phyloP scores from a whole-genome alignment of 2,888 invertebrate species.

The Leptopilina myrica region DNA sequence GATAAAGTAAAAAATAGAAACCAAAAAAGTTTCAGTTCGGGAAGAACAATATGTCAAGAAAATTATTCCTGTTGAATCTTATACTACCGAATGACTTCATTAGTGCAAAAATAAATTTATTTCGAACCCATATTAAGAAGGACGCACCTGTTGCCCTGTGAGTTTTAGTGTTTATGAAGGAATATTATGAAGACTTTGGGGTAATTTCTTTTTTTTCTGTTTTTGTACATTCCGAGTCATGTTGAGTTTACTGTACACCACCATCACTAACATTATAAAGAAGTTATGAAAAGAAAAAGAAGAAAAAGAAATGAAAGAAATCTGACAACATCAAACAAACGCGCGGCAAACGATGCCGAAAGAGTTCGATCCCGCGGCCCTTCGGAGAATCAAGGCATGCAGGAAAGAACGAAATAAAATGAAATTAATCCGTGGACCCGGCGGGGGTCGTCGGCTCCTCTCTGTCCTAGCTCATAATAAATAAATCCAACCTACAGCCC shows the following conservation, averaged over 20 bases:
- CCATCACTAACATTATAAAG: neutral
- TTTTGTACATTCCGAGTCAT: slow-evolving; percentile 15
- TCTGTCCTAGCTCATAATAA: slow-evolving; percentile 67
- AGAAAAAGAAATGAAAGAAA: neutral
- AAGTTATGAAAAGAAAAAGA: neutral
- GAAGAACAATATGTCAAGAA: no score
- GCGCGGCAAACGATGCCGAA: slow-evolving; percentile 33
- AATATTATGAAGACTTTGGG: slow-evolving; percentile 55
- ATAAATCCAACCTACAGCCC: slow-evolving; percentile 64
- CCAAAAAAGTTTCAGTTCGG: no score
- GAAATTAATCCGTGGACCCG: slow-evolving; percentile 60
- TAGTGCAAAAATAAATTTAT: neutral
- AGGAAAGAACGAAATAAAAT: slow-evolving; percentile 36
- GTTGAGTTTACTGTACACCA: slow-evolving; percentile 33
- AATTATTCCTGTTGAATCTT: neutral
- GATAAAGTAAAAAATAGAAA: no score
- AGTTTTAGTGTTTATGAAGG: slow-evolving; percentile 27
- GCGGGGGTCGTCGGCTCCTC: slow-evolving; percentile 60
- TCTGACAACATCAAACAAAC: slow-evolving; percentile 31
- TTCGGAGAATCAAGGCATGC: slow-evolving; percentile 24
- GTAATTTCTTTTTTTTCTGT: neutral
- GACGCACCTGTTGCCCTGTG: neutral
- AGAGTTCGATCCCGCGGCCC: slow-evolving; percentile 37
- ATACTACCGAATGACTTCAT: slow-evolving; percentile 6
- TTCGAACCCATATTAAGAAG: neutral